Conservation (phyloP, 2,888 invertebrate genomes). For the Helobdella robusta region DNA sequence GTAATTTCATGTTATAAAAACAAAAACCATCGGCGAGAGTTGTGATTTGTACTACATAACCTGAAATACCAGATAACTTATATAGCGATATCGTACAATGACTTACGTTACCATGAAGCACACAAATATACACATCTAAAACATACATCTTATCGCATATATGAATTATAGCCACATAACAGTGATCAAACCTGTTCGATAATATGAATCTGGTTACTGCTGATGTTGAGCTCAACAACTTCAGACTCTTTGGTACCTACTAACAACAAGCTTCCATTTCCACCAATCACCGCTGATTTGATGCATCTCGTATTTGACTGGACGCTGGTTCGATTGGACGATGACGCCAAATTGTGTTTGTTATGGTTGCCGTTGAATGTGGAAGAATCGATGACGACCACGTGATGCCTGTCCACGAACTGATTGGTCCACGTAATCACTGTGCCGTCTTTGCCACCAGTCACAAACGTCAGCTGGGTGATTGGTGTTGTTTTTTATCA, state of each 20-base stretch:
- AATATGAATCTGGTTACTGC: constrained; percentile 45
- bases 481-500: neutral
- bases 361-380: too few relatives aligned
- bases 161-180: too few relatives aligned
- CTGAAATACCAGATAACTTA: too few relatives aligned
- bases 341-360: constrained; percentile 39
- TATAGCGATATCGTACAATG: too few relatives aligned
- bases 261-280: constrained; percentile 46
- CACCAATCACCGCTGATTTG: constrained; percentile 43
- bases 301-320: constrained; percentile 44
- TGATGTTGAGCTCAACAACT: constrained; percentile 47
- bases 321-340: constrained; percentile 40
- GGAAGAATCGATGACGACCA: too few relatives aligned
- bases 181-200: constrained; percentile 48
- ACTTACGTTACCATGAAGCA: too few relatives aligned
- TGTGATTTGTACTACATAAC: too few relatives aligned
- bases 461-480: constrained; percentile 41
- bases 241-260: constrained; percentile 50
- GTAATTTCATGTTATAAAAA: too few relatives aligned
- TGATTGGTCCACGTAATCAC: constrained; percentile 50
- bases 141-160: too few relatives aligned
- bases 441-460: constrained; percentile 51
- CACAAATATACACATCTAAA: too few relatives aligned
- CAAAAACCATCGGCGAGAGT: too few relatives aligned
- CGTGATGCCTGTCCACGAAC: constrained; percentile 47